Base-by-base conservation (phyloP, 2,797 vertebrate genomes). In the Glossophaga mutica region DNA sequence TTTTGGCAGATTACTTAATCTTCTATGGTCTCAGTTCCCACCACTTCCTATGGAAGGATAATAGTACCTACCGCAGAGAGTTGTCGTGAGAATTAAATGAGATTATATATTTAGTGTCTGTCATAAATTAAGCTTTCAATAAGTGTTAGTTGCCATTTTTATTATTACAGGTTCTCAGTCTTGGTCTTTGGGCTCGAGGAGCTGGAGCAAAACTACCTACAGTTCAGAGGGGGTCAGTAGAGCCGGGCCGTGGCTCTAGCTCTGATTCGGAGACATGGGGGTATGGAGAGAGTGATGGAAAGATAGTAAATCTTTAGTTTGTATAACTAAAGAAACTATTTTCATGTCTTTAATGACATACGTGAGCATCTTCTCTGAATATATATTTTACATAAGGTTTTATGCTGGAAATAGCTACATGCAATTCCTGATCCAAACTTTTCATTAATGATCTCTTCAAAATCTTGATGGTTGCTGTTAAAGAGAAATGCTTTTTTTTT, bases 361-460 rank as follows among this genome's bases (percentile, higher is more conserved):
- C 5, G 34, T 4, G 0, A 83, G 34, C 77, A 48, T 77, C 14
- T 79, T 79, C 32, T 50, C 18, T 78, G 59, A 46, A 77, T 50
- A 77, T 34, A 37, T 9, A 59, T 50, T 85, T 90, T 84, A 55
- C 37, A 22, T 74, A 82, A 87, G n/a, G n/a, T 82, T 74, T 88
- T 88, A 77, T 42, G 34, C 93, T 86, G 34, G 22, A 81, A 73
- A 79, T 19, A 12, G 62, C 26, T 87, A 71, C 4, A 81, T 9
- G n/a, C 24, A 55, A 55, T 81, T 81, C 24, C 55, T 46, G 29
- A 76, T 90, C 24, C 77, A 44, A 81, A 79, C 34, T 62, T 94
- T 94, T 83, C 73, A 52, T 46, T 65, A 70, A 73, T 19, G 44
- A 94, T 50, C 34, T 90, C 34, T 79, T 94, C 73, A 85, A 90